Evolutionary conservation across 2,888 invertebrate species (phyloP), one percentile per base, ranked within the genome.

Genomic region (Drosophila eohydei): DNA sequence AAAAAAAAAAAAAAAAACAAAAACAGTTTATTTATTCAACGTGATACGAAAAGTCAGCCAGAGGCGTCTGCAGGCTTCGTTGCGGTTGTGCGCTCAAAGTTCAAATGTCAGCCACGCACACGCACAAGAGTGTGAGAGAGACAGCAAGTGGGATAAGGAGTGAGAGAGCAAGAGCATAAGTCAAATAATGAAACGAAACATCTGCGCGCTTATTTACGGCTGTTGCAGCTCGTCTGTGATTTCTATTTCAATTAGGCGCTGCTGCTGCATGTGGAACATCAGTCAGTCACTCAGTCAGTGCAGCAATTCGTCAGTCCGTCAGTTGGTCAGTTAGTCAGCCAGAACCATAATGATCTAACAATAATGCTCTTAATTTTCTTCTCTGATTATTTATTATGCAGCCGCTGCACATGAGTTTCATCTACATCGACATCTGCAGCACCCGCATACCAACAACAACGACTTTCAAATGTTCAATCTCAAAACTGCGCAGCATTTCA

Each of bases 21-120:
- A 40, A 72, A 73, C 74, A 81, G 78, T 80, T 74, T 82, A 85
- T 88, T 82, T 80, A 83, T 88, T 78, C 83, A 73, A 52, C 26
- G 50, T 12, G 16, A 63, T 57, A 51, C 57, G 52, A 70, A 58
- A 60, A 52, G 56, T 56, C 60, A 56, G 43, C 54, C 48, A 48
- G 50, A 58, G 71, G 73, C 63, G 60, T 55, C 11, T 12, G 16
- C 3, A 16, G 32, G 50, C 50, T 50, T 54, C 54, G 58, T 69
- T 83, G 88, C 83, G 83, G 88, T 88, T 83, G 73, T 78, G 63
- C 70, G 81, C 58, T 71, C 60, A 66, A 88, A 83, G 89, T 83
- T 83, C 83, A 88, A 83, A 83, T 86, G 89, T 88, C 83, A 83
- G 81, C 58, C 48, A 30, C 50, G 44, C 55, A 60, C 43, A 58